These are phyloP conservation scores for Augochlorella aurata DNA, from an alignment of 2,888 invertebrate species.

Conservation along the genomic window DNA sequence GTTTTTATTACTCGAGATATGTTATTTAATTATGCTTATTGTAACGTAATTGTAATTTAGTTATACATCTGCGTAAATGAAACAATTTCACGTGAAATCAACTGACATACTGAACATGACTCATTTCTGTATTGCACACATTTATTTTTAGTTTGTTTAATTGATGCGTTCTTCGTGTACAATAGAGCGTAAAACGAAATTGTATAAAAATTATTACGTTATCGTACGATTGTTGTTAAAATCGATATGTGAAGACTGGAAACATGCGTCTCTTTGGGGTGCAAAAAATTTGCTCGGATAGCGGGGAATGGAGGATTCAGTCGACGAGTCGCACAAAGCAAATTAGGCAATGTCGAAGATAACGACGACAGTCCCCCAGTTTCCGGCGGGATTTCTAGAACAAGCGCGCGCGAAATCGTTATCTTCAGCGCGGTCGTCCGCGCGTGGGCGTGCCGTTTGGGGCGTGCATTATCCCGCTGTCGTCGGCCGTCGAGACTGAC, in stretches of 20 bases:
- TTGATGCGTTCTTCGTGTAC: too few species aligned
- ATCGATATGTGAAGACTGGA: neutral
- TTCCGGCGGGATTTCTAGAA: conserved; percentile 24
- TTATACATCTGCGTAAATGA: too few species aligned
- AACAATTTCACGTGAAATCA: too few species aligned
- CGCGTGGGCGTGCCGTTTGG: conserved; percentile 56
- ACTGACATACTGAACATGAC: too few species aligned
- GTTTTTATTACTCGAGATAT: too few species aligned
- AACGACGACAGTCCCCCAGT: conserved; percentile 30
- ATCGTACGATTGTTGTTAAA: too few species aligned
- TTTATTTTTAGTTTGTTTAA: too few species aligned
- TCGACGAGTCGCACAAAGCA: conserved; percentile 7
- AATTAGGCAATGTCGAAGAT: conserved; percentile 46
- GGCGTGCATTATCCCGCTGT: conserved; percentile 61
- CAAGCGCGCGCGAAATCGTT: conserved; percentile 52
- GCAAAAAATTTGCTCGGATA: neutral
- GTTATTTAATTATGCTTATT: too few species aligned
- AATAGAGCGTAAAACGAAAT: too few species aligned
- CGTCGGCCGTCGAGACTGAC: conserved; percentile 56
- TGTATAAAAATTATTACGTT: too few species aligned
- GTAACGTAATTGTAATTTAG: too few species aligned
- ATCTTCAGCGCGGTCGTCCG: conserved; percentile 26
- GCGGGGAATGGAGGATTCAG: neutral
- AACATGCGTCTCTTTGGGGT: neutral
- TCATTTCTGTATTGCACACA: too few species aligned